phyloP scores from a whole-genome alignment of 2,888 invertebrate species.

The Papilio protenor region DNA sequence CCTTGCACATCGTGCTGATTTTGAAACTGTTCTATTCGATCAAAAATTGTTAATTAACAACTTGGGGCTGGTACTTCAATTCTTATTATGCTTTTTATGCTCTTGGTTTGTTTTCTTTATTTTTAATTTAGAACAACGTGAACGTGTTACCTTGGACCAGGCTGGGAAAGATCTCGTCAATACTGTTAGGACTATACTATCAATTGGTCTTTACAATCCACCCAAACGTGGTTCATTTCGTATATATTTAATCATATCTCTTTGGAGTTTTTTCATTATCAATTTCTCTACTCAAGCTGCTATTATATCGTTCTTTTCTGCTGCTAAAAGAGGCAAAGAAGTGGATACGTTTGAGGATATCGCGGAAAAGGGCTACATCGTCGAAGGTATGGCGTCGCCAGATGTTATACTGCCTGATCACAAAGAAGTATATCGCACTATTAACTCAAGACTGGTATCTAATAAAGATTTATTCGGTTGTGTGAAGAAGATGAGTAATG shows the following conservation, averaged over 20 bases:
- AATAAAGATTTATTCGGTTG: conserved; percentile 64
- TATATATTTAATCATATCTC: conserved; percentile 65
- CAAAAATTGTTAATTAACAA: conserved; percentile 58
- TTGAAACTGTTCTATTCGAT: conserved; percentile 69
- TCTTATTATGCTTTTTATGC: conserved; percentile 60
- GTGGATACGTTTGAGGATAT: conserved; percentile 77
- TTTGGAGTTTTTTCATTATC: conserved; percentile 75
- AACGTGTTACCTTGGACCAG: conserved; percentile 61
- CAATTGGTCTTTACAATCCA: conserved; percentile 64
- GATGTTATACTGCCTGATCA: conserved; percentile 72
- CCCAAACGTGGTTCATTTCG: conserved; percentile 66
- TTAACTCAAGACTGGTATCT: conserved; percentile 67
- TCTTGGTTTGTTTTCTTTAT: conserved; percentile 70
- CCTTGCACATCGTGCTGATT: conserved; percentile 67
- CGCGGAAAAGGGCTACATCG: conserved; percentile 67
- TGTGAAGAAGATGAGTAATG: conserved; percentile 61
- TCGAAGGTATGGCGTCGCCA: conserved; percentile 76
- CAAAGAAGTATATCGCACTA: conserved; percentile 63
- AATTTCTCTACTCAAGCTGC: conserved; percentile 76
- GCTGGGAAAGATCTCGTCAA: conserved; percentile 74
- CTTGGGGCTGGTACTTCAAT: conserved; percentile 53
- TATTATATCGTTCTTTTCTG: conserved; percentile 75
- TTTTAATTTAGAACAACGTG: conserved; percentile 60
- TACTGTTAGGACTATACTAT: conserved; percentile 64
- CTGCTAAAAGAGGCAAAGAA: conserved; percentile 72